Evolutionary conservation across 92 coral and sea anemone species (phyloP).

Genomic region (Paramuricea clavata): DNA sequence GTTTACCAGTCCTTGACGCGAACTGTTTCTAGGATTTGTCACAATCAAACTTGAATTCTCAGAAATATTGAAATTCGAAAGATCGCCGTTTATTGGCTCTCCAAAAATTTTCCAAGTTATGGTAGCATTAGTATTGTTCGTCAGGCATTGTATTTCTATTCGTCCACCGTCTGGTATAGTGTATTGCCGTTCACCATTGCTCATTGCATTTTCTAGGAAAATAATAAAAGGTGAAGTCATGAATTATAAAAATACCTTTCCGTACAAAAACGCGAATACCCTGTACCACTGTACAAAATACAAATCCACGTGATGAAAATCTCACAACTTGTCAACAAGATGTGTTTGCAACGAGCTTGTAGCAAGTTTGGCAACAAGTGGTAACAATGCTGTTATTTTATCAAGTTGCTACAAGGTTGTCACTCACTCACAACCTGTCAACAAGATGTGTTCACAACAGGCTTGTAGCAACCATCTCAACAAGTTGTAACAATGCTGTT

Average conservation of each 20-base stretch:
- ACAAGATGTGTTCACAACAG: too few species aligned
- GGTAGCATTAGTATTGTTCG: neutral
- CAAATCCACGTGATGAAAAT: too few species aligned
- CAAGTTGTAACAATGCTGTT: too few species aligned
- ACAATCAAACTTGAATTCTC: slow-evolving; percentile 19
- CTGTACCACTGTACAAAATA: too few species aligned
- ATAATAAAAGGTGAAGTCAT: neutral
- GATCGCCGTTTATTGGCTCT: neutral
- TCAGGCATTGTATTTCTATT: neutral
- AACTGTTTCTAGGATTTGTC: slow-evolving; percentile 3
- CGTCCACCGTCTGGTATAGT: slow-evolving; percentile 1
- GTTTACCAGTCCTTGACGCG: neutral
- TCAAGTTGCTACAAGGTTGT: too few species aligned
- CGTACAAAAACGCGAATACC: too few species aligned
- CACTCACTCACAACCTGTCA: too few species aligned
- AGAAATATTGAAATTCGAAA: neutral
- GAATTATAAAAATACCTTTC: neutral
- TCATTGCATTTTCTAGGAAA: neutral
- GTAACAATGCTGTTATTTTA: too few species aligned
- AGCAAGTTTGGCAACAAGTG: too few species aligned
- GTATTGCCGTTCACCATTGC: neutral
- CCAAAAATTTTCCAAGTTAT: slow-evolving; percentile 10
- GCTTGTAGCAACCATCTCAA: too few species aligned
- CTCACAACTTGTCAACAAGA: too few species aligned
- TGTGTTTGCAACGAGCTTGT: too few species aligned